Evolutionary conservation across 92 coral and sea anemone genomes (phyloP), one percentile per base, ranked within the genome.

Genomic region (Pocillopora meandrina): DNA sequence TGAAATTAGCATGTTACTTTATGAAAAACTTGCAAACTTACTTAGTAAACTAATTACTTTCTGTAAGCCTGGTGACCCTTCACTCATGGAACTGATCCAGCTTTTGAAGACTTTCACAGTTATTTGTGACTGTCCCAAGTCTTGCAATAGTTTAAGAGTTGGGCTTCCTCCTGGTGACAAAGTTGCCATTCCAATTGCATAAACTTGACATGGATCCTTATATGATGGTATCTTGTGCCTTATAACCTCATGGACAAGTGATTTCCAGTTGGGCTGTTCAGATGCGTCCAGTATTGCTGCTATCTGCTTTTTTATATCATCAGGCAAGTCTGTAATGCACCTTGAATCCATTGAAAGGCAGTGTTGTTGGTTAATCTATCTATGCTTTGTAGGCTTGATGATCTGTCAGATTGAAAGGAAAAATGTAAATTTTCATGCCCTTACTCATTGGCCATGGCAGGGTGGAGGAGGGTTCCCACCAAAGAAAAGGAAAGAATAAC

Each of bases 161-260:
- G 99, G 99, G 80, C 99, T 97, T 2, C 95, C 93, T 56, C 86
- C 88, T 17, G 95, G 93, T 59, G 85, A 76, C 73, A 97, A 76
- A 62, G 85, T 75, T 47, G 85, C 92, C 91, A 97, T 90, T 20
- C 82, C 90, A 77, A 97, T 60, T 57, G 65, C 87, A 72, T 89
- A 88, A 52, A 91, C 49, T 47, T 81, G 90, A 42, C 52, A 7
- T 21, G 82, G 88, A 16, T 61, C 77, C 19, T 72, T 68, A 71
- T 90, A 96, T 9, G 71, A 35, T 47, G 86, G 78, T 2, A 75
- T 55, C 5, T 65, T 0, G 47, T 63, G 19, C 77, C 74, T 57
- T 67, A 60, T 85, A 87, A 92, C 80, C 83, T 78, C 71, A 17
- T 65, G 84, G 62, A 96, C 90, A 3, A 96, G 84, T 12, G 90